Evolutionary conservation across 2,797 vertebrate species (phyloP).

Genomic region (Anguilla marmorata): DNA sequence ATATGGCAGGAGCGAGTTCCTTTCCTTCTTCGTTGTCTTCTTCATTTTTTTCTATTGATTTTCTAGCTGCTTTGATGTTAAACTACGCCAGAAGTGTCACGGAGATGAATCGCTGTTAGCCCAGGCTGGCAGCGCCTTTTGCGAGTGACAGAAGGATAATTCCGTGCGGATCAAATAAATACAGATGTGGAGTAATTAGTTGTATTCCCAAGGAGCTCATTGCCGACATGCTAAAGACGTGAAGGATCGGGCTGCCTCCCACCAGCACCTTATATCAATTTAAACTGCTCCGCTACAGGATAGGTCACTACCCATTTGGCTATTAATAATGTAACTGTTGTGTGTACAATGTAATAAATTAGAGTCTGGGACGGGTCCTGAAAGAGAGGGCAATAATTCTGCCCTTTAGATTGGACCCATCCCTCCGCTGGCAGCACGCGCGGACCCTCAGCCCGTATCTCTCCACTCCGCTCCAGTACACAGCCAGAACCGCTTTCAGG

Average conservation of each 20-base stretch:
- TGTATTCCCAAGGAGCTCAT: slow-evolving; percentile 97
- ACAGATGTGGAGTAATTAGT: slow-evolving; percentile 99
- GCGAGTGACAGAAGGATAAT: slow-evolving; percentile 98
- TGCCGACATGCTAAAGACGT: slow-evolving; percentile 93
- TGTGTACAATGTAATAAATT: slow-evolving; percentile 76
- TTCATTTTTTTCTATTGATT: slow-evolving; percentile 86
- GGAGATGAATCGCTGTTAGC: slow-evolving; percentile 93
- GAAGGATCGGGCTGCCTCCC: slow-evolving; percentile 89
- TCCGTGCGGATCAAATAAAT: slow-evolving; percentile 99
- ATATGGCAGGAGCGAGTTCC: slow-evolving; percentile 55
- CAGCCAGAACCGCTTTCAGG: slow-evolving; percentile 75
- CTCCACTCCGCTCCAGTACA: slow-evolving; percentile 85
- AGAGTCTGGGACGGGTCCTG: slow-evolving; percentile 66
- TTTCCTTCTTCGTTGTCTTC: slow-evolving; percentile 66
- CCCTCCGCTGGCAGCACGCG: slow-evolving; percentile 60
- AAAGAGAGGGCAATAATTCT: slow-evolving; percentile 63
- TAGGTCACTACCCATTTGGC: slow-evolving; percentile 93
- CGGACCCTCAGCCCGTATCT: slow-evolving; percentile 75
- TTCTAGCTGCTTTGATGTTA: slow-evolving; percentile 82
- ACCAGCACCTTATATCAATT: slow-evolving; percentile 98
- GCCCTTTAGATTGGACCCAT: slow-evolving; percentile 36
- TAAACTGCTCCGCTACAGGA: slow-evolving; percentile 93
- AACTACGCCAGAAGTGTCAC: slow-evolving; percentile 89
- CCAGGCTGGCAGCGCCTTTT: slow-evolving; percentile 89
- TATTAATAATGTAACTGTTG: slow-evolving; percentile 91